Evolutionary conservation across 2,888 invertebrate genomes (phyloP), one percentile per base, ranked within the genome.

Genomic region (Listrodromus nycthemerus): DNA sequence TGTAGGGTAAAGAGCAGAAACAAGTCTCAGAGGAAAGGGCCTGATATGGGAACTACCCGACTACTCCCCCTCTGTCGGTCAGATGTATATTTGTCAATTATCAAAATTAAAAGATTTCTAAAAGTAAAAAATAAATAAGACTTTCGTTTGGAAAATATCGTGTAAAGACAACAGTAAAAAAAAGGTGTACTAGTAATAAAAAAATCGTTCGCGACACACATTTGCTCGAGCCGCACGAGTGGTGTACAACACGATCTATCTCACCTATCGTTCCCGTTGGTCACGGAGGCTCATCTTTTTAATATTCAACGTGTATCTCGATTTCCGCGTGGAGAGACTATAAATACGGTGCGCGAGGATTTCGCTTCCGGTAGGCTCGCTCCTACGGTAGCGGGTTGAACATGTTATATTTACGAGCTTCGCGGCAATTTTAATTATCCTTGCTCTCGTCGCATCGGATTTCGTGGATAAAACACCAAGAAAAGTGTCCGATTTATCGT

Each of bases 401-500:
- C 19, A 10, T 13, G 10, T 65, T 65, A 24, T 24, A 55, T 55
- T 55, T 24, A 55, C 55, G 55, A 21, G 19, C 4, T 13, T 5
- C 21, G 24, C 21, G 21, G 37, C 24, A 27, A n/a, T 63, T 45
- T 55, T 70, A 55, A 79, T 71, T 13, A 66, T 45, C 16, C 19
- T 73, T 71, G 45, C 21, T 27, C 16, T 41, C 55, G 50, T 30
- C 2, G 45, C 24, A 65, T 55, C 16, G 55, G 7, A 74, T 58
- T 61, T 41, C 19, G 27, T 73, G 55, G 13, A 73, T 73, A 48
- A 63, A 37, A 70, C 16, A 63, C 45, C 61, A 33, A 52, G n/a
- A 63, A 45, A 48, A 48, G 33, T 77, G 65, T 76, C 70, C 80
- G 73, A 19, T 48, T 66, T 41, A 63, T 65, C 74, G 24, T 63